phyloP scores from a whole-genome alignment of 2,113 vertebrate species.

The Atrichornis clamosus region DNA sequence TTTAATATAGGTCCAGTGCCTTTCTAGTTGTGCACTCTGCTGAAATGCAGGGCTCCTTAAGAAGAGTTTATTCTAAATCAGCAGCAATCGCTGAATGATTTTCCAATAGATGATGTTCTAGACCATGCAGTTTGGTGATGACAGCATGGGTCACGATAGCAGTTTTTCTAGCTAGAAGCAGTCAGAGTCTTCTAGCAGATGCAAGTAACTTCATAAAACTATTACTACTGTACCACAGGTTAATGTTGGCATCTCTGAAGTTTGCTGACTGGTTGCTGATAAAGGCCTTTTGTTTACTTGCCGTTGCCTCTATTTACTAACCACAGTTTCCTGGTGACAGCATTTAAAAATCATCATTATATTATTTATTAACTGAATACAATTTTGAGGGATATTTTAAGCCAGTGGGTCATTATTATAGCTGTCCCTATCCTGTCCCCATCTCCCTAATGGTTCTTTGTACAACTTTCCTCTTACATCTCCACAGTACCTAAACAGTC shows the following conservation, averaged over 20 bases:
- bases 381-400: neutral
- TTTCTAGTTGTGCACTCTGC: rapidly evolving
- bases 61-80: neutral
- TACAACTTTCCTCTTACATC: neutral
- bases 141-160: neutral
- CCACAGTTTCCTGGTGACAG: neutral
- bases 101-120: neutral
- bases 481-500: neutral
- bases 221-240: neutral
- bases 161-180: neutral
- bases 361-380: neutral
- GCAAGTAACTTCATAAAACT: neutral
- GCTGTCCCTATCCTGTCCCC: neutral
- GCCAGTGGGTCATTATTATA: neutral
- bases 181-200: neutral
- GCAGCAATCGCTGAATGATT: neutral
- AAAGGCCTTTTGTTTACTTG: neutral
- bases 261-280: neutral
- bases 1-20: neutral
- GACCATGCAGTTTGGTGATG: neutral
- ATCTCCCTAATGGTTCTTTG: neutral
- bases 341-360: neutral
- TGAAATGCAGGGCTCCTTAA: neutral
- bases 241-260: neutral
- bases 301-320: neutral